Conservation (phyloP, 1,140 invertebrate genomes). For the Papilio aristodemus region DNA sequence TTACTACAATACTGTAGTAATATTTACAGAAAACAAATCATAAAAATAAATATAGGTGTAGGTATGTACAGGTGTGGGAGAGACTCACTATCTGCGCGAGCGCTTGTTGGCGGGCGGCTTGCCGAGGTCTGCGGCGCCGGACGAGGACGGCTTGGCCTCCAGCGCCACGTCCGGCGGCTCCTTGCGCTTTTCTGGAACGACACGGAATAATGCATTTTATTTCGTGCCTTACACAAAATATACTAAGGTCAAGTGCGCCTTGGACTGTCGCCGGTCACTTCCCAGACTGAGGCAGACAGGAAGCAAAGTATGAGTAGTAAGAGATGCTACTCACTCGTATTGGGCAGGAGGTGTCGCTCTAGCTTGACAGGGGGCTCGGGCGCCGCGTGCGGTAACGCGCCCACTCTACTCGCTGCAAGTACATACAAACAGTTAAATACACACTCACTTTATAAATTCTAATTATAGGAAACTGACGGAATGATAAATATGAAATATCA, state of each 20-base stretch:
- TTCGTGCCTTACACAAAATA: too few species aligned
- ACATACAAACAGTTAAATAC: background rate
- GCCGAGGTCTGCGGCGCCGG: constrained; percentile 72
- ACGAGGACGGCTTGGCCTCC: constrained; percentile 86
- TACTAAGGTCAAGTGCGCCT: too few species aligned
- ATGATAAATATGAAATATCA: background rate
- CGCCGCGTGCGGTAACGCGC: constrained; percentile 52
- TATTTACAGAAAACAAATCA: too few species aligned
- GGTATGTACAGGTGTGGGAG: constrained; percentile 10
- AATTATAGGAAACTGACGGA: constrained; percentile 9
- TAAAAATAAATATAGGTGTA: background rate
- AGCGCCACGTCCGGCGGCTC: constrained; percentile 86
- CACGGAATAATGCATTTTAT: background rate
- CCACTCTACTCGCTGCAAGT: constrained; percentile 52
- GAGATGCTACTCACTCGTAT: constrained; percentile 62
- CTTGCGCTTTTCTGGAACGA: constrained; percentile 89
- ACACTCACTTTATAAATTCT: constrained; percentile 25
- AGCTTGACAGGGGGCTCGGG: constrained; percentile 67
- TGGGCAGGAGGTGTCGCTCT: constrained; percentile 67
- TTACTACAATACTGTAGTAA: too few species aligned
- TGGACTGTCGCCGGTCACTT: too few species aligned
- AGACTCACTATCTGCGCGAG: constrained; percentile 88
- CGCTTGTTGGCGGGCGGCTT: constrained; percentile 84
- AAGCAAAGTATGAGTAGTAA: too few species aligned
- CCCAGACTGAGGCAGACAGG: too few species aligned